phyloP scores from a whole-genome alignment of 2,888 invertebrate genomes.

The Smittia aterrima region DNA sequence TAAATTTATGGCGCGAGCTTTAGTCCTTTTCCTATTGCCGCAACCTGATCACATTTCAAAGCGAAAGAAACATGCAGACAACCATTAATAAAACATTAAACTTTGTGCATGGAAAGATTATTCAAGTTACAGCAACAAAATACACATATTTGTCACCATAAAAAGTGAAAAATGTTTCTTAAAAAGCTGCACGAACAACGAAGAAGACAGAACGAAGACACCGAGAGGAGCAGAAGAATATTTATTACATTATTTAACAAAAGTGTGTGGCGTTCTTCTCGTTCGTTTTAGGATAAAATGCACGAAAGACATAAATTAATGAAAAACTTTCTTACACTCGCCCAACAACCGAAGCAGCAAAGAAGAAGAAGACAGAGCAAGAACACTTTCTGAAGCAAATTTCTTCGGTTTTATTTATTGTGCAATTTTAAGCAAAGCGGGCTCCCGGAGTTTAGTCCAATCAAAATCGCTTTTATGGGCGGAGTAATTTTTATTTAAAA shows the following conservation, averaged over 20 bases:
- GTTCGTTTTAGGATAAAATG: conserved; percentile 23
- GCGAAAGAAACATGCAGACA: conserved; percentile 1
- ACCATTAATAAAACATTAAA: conserved; percentile 35
- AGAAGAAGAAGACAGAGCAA: conserved; percentile 4
- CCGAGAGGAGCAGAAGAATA: conserved; percentile 23
- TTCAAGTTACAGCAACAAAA: conserved; percentile 33
- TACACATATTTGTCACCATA: conserved; percentile 40
- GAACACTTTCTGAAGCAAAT: not conserved
- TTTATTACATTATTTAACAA: conserved; percentile 33
- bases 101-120: conserved; percentile 25
- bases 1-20: conserved; percentile 32
- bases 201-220: not conserved
- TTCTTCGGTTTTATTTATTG: conserved; percentile 37
- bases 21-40: not conserved
- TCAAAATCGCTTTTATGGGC: conserved; percentile 42
- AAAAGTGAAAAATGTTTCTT: conserved; percentile 37
- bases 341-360: not conserved
- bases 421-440: conserved; percentile 40
- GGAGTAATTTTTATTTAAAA: conserved; percentile 39
- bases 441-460: conserved; percentile 42
- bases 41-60: conserved; percentile 15
- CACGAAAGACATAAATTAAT: conserved; percentile 28
- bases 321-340: conserved; percentile 4
- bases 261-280: not conserved
- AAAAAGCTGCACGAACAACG: conserved; percentile 27